Evolutionary conservation across 2,113 vertebrate genomes (phyloP), one percentile per base, ranked within the genome.

Genomic region (Calyptommatus sinebrachiatus): DNA sequence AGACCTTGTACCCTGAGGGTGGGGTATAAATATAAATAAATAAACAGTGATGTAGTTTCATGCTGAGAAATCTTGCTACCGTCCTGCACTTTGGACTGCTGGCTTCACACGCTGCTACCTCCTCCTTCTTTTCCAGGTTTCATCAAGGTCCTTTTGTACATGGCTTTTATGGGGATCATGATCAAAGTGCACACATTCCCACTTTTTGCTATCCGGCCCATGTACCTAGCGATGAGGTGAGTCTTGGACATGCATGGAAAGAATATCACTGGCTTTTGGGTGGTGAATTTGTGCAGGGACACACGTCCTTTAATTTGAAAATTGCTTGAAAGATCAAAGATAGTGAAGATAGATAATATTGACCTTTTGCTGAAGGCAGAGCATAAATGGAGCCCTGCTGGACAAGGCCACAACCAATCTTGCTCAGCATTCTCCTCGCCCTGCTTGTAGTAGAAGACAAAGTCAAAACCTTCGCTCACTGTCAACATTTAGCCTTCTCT

Each of bases 81-180:
- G 1, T 53, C 16, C 53, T 57, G 53, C 18, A 4, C 14, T 18
- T 57, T 57, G 53, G 53, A 16, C 16, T 66, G 20, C 12, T 22
- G 6, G 2, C 14, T 5, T 77, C 18, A 69, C 20, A 0, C 62
- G 4, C 16, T 22, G 24, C 53, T n/a, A n/a, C n/a, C n/a, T n/a
- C n/a, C 29, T 18, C 29, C 28, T 22, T 10, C 2, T 67, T 26
- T 21, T n/a, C 26, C 90, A 99, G 98, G 98, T 11, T 98, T 99
- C 88, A 96, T 99, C 92, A 99, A 99, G 83, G 98, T 99, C 20
- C 93, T 99, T 21, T 93, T 99, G 62, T 99, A 99, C 89, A 96
- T 99, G 92, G 97, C 98, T 16, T 99, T 99, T 92, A 99, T 99
- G 98, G 98, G 97, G 79, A 99, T 99, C 89, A 99, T 99, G 98